Conservation (phyloP, 2,113 vertebrate genomes). For the Chauna torquata region DNA sequence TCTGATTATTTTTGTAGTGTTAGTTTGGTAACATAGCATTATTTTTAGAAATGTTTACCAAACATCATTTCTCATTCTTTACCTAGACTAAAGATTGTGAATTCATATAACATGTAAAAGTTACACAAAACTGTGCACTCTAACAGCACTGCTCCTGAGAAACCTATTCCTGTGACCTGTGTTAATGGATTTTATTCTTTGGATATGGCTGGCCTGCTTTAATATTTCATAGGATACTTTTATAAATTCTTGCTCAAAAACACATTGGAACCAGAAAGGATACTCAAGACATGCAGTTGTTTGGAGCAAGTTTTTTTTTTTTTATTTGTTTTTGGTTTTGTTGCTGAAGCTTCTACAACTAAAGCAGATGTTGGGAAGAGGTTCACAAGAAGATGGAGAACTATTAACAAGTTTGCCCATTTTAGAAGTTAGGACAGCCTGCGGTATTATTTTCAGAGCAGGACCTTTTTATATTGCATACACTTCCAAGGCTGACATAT, state of each 20-base stretch:
- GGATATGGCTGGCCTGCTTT: neutral
- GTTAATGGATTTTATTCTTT: constrained; percentile 25
- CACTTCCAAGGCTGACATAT: neutral
- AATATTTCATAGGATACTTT: constrained; percentile 55
- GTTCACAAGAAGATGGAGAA: constrained; percentile 17
- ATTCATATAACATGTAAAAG: constrained; percentile 52
- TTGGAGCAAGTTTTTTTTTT: neutral
- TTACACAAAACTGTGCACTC: neutral
- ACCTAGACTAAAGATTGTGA: neutral
- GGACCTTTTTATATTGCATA: neutral
- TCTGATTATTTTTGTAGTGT: neutral
- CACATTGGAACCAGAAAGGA: constrained; percentile 14
- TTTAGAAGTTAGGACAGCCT: constrained; percentile 5
- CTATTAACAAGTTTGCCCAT: neutral
- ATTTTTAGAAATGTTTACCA: neutral
- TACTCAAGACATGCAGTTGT: neutral
- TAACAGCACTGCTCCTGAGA: neutral
- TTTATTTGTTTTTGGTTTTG: neutral
- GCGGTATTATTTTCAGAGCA: neutral
- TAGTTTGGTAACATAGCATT: neutral
- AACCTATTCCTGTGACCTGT: neutral
- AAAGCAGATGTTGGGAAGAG: neutral
- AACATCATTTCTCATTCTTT: neutral
- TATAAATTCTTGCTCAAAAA: constrained; percentile 37
- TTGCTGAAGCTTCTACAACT: neutral